Conservation (phyloP, 2,888 invertebrate genomes). For the Omphaloscelis lunosa region DNA sequence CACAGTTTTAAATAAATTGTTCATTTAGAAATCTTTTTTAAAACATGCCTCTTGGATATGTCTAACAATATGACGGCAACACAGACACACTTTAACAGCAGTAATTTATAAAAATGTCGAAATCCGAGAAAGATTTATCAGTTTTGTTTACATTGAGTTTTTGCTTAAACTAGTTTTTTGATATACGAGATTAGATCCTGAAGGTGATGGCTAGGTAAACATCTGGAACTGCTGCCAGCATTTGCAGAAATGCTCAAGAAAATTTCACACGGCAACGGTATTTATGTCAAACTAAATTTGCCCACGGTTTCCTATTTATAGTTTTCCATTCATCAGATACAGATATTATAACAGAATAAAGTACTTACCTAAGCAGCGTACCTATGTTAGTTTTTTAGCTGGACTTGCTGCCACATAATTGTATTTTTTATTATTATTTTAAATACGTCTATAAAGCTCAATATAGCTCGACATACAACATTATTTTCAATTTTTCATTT, state of each 20-base stretch:
- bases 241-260: slow-evolving; percentile 26
- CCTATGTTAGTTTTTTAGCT: too few species aligned
- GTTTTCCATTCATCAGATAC: not conserved
- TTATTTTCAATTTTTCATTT: too few species aligned
- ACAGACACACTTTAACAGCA: slow-evolving; percentile 19
- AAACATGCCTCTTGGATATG: slow-evolving; percentile 3
- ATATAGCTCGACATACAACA: too few species aligned
- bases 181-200: slow-evolving; percentile 47
- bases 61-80: slow-evolving; percentile 23
- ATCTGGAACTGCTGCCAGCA: slow-evolving; percentile 46
- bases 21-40: not conserved
- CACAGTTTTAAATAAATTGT: not conserved
- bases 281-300: slow-evolving; percentile 19
- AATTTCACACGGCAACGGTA: slow-evolving; percentile 11
- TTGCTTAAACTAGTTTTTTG: slow-evolving; percentile 53
- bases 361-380: too few species aligned
- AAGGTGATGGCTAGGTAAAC: slow-evolving; percentile 50
- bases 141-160: slow-evolving; percentile 30
- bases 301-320: not conserved
- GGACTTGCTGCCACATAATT: too few species aligned
- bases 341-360: too few species aligned
- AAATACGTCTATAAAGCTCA: too few species aligned
- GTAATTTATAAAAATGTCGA: slow-evolving; percentile 56
- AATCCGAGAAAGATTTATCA: slow-evolving; percentile 42
- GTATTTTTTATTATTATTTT: too few species aligned